Percentiles rank a stretch among this genome's conserved stretches.
Conservation (phyloP, 2,797 vertebrate genomes). For the Fistularia tabacaria region DNA sequence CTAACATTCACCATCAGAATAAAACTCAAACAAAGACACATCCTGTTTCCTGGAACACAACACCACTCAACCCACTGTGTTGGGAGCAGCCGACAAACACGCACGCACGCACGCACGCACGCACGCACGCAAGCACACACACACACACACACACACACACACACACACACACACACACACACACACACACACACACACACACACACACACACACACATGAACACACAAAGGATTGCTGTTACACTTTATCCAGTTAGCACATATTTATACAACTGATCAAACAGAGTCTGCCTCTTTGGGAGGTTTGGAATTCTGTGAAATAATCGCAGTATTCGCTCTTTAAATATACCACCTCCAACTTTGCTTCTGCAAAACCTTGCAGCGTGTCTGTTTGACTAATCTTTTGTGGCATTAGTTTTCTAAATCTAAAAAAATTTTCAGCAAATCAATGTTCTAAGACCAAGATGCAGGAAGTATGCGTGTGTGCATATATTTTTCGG, state of each 20-base stretch:
- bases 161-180: slow-evolving; percentile 10
- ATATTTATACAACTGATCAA: neutral
- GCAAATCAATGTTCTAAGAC: too few species aligned
- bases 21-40: slow-evolving; percentile 74
- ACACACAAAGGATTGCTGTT: too few species aligned
- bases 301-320: too few species aligned
- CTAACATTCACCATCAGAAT: slow-evolving; percentile 61
- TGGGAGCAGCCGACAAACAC: slow-evolving; percentile 49
- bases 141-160: slow-evolving; percentile 2
- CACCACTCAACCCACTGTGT: slow-evolving; percentile 52
- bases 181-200: slow-evolving; percentile 6
- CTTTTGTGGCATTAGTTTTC: too few species aligned
- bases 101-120: slow-evolving; percentile 9
- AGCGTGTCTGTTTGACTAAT: neutral
- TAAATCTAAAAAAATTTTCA: too few species aligned
- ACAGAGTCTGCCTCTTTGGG: neutral
- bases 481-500: neutral
- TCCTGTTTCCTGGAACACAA: slow-evolving; percentile 73
- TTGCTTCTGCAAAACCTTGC: neutral
- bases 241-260: neutral
- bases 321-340: too few species aligned
- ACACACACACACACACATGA: neutral
- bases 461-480: neutral
- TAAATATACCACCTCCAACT: neutral
- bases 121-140: slow-evolving; percentile 3